Conservation (phyloP, 2,888 invertebrate species). For the Apamea sordens region DNA sequence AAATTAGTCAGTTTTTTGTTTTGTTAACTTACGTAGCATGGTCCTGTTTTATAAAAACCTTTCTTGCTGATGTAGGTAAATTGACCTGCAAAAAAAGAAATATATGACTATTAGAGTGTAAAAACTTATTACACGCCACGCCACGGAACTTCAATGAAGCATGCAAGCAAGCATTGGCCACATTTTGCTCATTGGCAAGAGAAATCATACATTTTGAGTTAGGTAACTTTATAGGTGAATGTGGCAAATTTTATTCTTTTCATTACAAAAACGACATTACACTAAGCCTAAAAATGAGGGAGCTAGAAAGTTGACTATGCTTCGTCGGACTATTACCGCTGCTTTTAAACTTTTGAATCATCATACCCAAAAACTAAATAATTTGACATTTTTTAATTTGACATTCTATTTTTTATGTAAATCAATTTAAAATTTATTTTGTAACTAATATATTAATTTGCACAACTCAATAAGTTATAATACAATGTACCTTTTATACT, state of each 20-base stretch:
- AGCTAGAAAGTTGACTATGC: not conserved
- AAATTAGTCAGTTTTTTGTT: not conserved
- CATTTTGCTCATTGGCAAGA: not conserved
- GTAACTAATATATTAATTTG: no score
- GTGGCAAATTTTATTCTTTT: not conserved
- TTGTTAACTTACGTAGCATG: conserved; percentile 62
- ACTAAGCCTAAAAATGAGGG: not conserved
- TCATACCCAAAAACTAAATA: not conserved
- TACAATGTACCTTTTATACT: no score
- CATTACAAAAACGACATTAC: not conserved
- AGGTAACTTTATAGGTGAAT: no score
- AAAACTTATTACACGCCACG: not conserved
- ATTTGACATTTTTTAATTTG: no score
- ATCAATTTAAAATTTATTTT: no score
- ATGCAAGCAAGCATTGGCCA: not conserved
- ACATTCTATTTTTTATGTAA: no score
- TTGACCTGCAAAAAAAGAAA: conserved; percentile 67
- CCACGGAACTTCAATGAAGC: not conserved
- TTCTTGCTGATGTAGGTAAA: conserved; percentile 75
- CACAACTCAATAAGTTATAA: no score
- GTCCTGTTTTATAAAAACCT: conserved; percentile 75
- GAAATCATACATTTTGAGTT: no score
- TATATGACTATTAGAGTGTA: not conserved
- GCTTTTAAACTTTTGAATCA: not conserved
- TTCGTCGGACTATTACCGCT: not conserved